Evolutionary conservation across 2,888 invertebrate species (phyloP), one percentile per base, ranked within the genome.

Genomic region (Nephrotoma guestfalica): DNA sequence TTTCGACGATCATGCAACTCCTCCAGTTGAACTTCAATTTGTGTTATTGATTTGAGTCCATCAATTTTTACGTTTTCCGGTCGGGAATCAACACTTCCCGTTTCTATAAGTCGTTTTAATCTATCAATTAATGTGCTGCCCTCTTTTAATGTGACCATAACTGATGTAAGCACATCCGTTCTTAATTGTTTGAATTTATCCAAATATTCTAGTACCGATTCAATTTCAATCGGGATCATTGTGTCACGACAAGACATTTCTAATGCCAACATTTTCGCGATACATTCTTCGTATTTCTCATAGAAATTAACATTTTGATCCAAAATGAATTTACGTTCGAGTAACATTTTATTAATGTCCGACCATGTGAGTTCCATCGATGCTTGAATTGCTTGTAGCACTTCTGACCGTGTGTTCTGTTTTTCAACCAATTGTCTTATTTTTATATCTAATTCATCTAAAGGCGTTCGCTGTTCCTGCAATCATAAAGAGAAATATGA

Each of bases 341-440:
- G 96, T 88, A 97, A 92, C 89, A 96, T 94, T 88, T 93, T 93
- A 90, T 97, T 95, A 87, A 97, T 94, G 90, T 97, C 97, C 89
- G 94, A 94, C 97, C 97, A 97, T 4, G 95, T 95, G 87, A 93
- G 92, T 87, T 94, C 94, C 86, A 95, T 90, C 5, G 95, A 95
- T 90, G 96, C 96, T 15, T 97, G 97, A 97, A 97, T 97, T 47
- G 97, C 97, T 87, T 95, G 95, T 91, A 97, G 96, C 42, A 97
- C 96, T 91, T 96, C 95, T 42, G 94, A 94, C 88, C 94, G 93
- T 51, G 96, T 95, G 89, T 94, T 94, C 90, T 96, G 95, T 42
- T 94, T 95, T 86, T 95, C 94, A 88, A 97, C 95, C 88, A 97
- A 92, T 89, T 95, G 95, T 91, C 97, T 97, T n/a, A 97, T 97